These are phyloP conservation scores for Serilophus lunatus DNA, from an alignment of 2,113 vertebrate species.

Conservation along the genomic window DNA sequence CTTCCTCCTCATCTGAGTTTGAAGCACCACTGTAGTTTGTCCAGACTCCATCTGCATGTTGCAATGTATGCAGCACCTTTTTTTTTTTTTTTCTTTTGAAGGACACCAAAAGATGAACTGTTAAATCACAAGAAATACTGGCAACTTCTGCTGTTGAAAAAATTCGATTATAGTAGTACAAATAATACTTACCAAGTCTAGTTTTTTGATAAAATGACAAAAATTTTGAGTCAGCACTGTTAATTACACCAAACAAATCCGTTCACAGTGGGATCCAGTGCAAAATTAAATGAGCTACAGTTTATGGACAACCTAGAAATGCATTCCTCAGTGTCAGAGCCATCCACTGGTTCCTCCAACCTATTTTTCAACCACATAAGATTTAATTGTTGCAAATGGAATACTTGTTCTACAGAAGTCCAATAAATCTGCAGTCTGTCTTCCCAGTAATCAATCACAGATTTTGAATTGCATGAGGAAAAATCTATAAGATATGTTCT, in stretches of 20 bases:
- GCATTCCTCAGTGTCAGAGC: conserved; percentile 65
- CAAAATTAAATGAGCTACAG: not conserved
- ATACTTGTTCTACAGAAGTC: conserved; percentile 91
- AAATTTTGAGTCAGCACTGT: not conserved
- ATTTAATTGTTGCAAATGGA: conserved; percentile 89
- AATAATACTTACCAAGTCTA: not conserved
- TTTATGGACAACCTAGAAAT: conserved; percentile 20
- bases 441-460: conserved; percentile 83
- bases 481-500: conserved; percentile 80
- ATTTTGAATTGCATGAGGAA: conserved; percentile 79
- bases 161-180: not conserved
- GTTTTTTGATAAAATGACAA: not conserved
- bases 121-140: not conserved
- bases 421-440: conserved; percentile 84
- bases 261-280: not conserved
- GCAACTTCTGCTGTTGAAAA: not conserved
- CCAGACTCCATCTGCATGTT: not conserved
- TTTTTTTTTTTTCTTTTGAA: not conserved
- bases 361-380: conserved; percentile 75
- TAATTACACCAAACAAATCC: conserved; percentile 5
- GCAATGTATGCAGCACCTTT: not conserved
- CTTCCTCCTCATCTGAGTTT: not conserved
- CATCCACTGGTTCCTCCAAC: conserved; percentile 65
- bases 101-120: not conserved
- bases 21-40: not conserved